Evolutionary conservation across 2,888 invertebrate species (phyloP), one percentile per base, ranked within the genome.

Genomic region (Agrilus biguttatus): DNA sequence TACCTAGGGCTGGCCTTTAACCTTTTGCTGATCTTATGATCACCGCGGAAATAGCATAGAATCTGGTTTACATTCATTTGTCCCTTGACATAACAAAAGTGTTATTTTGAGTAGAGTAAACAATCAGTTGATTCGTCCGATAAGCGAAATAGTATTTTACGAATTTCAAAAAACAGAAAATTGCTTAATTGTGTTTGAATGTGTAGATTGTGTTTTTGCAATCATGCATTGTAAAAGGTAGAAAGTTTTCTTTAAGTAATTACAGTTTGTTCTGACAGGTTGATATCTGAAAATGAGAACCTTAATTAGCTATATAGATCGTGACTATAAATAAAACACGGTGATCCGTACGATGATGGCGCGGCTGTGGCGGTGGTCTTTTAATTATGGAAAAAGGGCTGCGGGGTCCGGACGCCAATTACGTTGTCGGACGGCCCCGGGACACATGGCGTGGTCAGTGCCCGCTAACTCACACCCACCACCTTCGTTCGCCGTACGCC

Each of bases 301-400:
- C 61, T 63, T 65, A 64, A 65, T 64, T 63, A 64, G 63, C 63
- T 63, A 64, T 64, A 63, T 61, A 65, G 64, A 64, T 64, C 64
- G 65, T 65, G 64, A 65, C 64, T 62, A 63, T 64, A 63, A 63
- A 64, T 64, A 65, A 64, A 63, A 59, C 60, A 59, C 59, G 60
- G 61, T 60, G 61, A 62, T 61, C 60, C 58, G 56, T 57, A 58
- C 59, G 57, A 59, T 28, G 28, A 28, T 28, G 28, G 28, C 28
- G 28, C 28, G 28, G 28, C 28, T 8, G 10, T 28, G 28, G 28
- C 57, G 59, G 55, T 57, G 59, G 59, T 59, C 59, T 62, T 63
- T 63, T 63, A 63, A 63, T 63, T 62, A 63, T 61, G 59, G 55
- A 60, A 55, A 55, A 54, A 51, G 54, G 57, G 53, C 53, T 52